Conservation (phyloP, 1,140 invertebrate species). For the Trichoplusia ni region DNA sequence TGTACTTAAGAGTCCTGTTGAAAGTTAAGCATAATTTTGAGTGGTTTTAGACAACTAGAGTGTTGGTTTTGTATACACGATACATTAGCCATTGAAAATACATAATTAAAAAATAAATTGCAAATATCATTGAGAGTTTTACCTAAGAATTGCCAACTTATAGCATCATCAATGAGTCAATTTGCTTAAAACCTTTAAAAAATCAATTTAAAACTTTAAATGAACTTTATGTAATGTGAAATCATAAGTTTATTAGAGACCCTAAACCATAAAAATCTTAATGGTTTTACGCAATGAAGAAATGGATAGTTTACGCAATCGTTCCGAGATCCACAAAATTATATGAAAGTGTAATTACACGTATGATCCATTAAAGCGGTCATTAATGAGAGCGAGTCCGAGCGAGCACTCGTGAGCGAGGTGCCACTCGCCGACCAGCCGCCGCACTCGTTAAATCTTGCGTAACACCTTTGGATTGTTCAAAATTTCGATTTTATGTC, state of each 20-base stretch:
- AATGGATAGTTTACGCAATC: constrained; percentile 43
- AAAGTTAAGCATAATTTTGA: too few relatives aligned
- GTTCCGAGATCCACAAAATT: constrained; percentile 45
- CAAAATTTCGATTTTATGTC: constrained; percentile 57
- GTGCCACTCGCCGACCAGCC: background rate
- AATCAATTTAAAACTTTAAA: background rate
- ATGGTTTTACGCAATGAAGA: constrained; percentile 31
- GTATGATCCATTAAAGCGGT: constrained; percentile 57
- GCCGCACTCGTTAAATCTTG: constrained; percentile 40
- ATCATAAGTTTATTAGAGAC: constrained; percentile 8
- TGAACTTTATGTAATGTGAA: background rate
- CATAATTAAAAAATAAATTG: too few relatives aligned
- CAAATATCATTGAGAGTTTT: too few relatives aligned
- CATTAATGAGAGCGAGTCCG: constrained; percentile 42
- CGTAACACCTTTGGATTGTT: constrained; percentile 49
- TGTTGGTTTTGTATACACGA: too few relatives aligned
- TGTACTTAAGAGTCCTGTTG: too few relatives aligned
- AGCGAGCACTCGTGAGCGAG: background rate
- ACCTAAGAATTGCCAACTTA: too few relatives aligned
- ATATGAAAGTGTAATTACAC: constrained; percentile 58
- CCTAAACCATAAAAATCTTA: constrained; percentile 33
- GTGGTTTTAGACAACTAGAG: too few relatives aligned
- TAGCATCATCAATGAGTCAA: too few relatives aligned
- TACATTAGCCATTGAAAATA: too few relatives aligned
- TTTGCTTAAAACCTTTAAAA: background rate